phyloP scores from a whole-genome alignment of 2,113 vertebrate species.

The Callithrix jacchus region DNA sequence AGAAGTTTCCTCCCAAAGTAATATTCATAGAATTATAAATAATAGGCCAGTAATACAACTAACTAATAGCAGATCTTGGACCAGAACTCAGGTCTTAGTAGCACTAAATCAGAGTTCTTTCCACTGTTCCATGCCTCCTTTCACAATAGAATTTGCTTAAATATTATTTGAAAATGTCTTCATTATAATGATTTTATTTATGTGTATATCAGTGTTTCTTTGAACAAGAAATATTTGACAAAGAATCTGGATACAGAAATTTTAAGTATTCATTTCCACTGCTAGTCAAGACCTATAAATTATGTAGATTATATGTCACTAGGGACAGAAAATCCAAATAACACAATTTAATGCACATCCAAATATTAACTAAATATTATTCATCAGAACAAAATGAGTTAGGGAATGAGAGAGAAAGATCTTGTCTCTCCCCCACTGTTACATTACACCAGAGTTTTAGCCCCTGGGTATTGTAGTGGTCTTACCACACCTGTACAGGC shows the following conservation, averaged over 20 bases:
- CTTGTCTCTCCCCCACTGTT: too few species aligned
- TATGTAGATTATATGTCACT: background rate
- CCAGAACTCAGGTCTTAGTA: background rate
- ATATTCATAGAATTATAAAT: background rate
- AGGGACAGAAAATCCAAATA: background rate
- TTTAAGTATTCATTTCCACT: background rate
- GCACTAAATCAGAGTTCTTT: background rate
- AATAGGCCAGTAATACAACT: background rate
- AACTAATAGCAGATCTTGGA: background rate
- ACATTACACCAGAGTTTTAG: background rate
- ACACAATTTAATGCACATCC: background rate
- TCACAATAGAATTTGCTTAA: background rate
- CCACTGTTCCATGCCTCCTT: background rate
- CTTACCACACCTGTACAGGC: background rate
- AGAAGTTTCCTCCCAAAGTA: background rate
- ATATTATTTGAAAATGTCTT: background rate
- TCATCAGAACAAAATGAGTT: background rate
- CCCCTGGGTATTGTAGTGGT: background rate
- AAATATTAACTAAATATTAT: background rate
- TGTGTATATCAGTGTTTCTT: background rate
- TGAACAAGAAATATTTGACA: background rate
- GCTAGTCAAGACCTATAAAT: background rate
- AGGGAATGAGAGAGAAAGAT: background rate
- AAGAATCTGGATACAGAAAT: background rate
- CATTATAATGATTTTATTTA: background rate